Evolutionary conservation across 2,888 invertebrate species (phyloP).

Genomic region (Orchesellides sinensis): DNA sequence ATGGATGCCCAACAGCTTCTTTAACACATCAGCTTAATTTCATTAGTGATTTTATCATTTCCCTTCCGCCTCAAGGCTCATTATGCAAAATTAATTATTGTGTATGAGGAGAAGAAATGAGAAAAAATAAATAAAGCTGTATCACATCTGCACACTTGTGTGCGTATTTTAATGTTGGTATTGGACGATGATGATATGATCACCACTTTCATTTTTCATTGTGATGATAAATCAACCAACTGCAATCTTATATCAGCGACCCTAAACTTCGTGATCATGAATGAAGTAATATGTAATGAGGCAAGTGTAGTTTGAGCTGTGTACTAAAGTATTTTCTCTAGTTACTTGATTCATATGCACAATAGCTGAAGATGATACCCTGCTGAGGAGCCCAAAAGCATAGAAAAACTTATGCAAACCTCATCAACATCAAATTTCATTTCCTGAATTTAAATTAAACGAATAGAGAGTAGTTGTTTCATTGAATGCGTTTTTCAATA

Average conservation of each 20-base stretch:
- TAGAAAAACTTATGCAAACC: constrained; percentile 15
- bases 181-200: constrained; percentile 22
- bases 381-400: constrained; percentile 27
- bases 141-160: constrained; percentile 48
- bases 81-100: constrained; percentile 66
- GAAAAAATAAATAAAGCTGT: constrained; percentile 23
- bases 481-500: no score
- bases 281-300: constrained; percentile 49
- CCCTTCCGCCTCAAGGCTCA: constrained; percentile 65
- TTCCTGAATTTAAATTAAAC: constrained; percentile 39
- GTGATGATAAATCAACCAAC: constrained; percentile 32
- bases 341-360: background rate
- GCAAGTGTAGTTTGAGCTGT: constrained; percentile 20
- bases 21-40: constrained; percentile 65
- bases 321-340: constrained; percentile 19
- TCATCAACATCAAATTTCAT: constrained; percentile 37
- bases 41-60: constrained; percentile 67
- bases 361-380: constrained; percentile 40
- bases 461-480: no score
- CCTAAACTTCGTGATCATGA: constrained; percentile 51
- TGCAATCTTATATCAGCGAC: background rate
- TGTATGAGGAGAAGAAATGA: constrained; percentile 6
- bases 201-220: constrained; percentile 35
- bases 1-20: constrained; percentile 55
- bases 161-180: background rate